Conservation (phyloP, 2,797 vertebrate genomes). For the Pseudopleuronectes americanus region DNA sequence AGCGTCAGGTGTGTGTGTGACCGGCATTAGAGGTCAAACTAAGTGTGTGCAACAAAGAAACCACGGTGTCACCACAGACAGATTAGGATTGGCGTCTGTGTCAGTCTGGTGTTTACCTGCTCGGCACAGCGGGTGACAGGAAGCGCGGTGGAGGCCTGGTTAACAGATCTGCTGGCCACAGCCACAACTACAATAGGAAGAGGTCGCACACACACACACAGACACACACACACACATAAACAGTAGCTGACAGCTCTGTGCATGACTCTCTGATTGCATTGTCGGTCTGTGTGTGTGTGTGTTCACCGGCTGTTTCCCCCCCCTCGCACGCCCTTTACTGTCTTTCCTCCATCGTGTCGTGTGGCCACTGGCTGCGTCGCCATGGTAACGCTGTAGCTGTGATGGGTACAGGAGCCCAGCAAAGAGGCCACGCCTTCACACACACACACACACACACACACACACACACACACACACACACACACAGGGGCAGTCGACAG, state of each 20-base stretch:
- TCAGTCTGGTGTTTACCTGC: conserved; percentile 18
- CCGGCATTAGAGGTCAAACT: background rate
- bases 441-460: background rate
- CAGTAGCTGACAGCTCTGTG: conserved; percentile 25
- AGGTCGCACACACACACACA: conserved; percentile 24
- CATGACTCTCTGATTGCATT: conserved; percentile 60
- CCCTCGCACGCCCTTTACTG: no score
- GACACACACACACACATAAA: conserved; percentile 16
- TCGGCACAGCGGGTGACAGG: conserved; percentile 35
- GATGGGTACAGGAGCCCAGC: conserved; percentile 35
- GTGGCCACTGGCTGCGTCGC: conserved; percentile 42
- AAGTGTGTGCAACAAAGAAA: background rate
- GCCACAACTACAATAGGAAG: conserved; percentile 57
- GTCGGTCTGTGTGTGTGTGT: conserved; percentile 49
- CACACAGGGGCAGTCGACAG: background rate
- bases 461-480: background rate
- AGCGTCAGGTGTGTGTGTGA: no score
- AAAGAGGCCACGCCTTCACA: conserved; percentile 19
- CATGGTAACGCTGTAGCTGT: conserved; percentile 58
- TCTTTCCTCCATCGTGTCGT: conserved; percentile 44
- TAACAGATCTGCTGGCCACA: conserved; percentile 64
- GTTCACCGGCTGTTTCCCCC: conserved; percentile 20
- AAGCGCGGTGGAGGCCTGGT: conserved; percentile 27
- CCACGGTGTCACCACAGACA: background rate
- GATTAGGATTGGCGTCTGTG: background rate